A percentile compares a stretch with the other conserved stretches of the same genome.
Evolutionary conservation across 2,797 vertebrate species (phyloP).

Genomic region (Thamnophis elegans): DNA sequence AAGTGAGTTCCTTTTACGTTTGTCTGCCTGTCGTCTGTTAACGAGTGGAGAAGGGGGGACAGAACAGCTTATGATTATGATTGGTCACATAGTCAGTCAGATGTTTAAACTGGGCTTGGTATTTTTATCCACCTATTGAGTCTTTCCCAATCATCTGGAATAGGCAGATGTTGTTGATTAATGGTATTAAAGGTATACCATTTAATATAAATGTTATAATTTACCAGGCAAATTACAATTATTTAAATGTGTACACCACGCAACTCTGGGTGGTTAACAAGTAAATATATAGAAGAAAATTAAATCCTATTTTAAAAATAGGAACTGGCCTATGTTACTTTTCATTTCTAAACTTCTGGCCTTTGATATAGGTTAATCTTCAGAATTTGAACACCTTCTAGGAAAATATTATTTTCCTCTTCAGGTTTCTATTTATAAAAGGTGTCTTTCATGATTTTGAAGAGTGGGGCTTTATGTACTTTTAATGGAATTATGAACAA

Average conservation of each 20-base stretch:
- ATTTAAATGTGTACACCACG: neutral
- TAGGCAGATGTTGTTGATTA: neutral
- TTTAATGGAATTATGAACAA: neutral
- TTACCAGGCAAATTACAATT: neutral
- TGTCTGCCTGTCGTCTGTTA: too few relatives aligned
- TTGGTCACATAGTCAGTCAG: neutral
- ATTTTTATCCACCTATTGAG: neutral
- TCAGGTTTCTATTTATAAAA: neutral
- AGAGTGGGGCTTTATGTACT: neutral
- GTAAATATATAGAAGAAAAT: neutral
- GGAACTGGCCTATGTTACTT: neutral
- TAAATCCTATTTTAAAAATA: neutral
- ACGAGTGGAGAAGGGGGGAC: too few relatives aligned
- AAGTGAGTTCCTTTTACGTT: too few relatives aligned
- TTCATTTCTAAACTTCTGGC: neutral
- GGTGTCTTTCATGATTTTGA: neutral
- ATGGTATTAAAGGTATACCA: neutral
- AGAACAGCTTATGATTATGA: neutral
- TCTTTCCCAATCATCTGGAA: neutral
- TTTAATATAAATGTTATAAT: too few relatives aligned
- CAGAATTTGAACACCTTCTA: neutral
- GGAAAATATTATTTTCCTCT: neutral
- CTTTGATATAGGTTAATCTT: neutral
- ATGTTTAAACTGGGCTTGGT: neutral
- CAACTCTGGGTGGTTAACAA: neutral